Evolutionary conservation across 2,113 vertebrate species (phyloP), one percentile per base, ranked within the genome.

Genomic region (Hipposideros armiger): DNA sequence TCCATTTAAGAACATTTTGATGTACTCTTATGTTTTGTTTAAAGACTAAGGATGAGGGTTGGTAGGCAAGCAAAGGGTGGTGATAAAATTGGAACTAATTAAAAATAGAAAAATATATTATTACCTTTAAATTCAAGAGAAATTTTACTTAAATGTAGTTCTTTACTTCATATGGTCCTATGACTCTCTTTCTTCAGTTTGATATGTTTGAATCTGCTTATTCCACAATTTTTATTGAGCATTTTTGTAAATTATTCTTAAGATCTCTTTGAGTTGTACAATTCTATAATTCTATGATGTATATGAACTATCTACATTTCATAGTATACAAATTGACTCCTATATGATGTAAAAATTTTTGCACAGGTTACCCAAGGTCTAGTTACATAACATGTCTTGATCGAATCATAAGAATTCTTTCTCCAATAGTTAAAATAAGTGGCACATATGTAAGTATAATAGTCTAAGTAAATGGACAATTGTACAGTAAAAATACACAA

Each of bases 201-300:
- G 7, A n/a, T 90, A 64, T n/a, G 1, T 92, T 81, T 77, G 14
- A 87, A 94, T 54, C 0, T 7, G 5, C 10, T 69, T 11, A 70
- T 84, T 32, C 16, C 16, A 42, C 1, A 76, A 52, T 72, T 87
- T 95, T 72, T 78, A 20, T 74, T 90, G 28, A 32, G 14, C 19
- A 69, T n/a, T 88, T 96, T 96, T 82, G 2, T 62, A 85, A 91
- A 20, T 64, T 19, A 78, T 82, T 10, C 15, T 80, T 81, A 66
- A 9, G 4, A 76, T 64, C 45, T 80, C 16, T 54, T 91, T 96
- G 14, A 80, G 6, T 42, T 58, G n/a, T 54, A 30, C 24, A 76
- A 72, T 84, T 67, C 2, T 32, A 30, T 85, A 62, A 90, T 88
- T 78, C 19, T 62, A 81, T 77, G 8, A 64, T n/a, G 36, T 62